These are phyloP conservation scores for Maccullochella peelii DNA, from an alignment of 2,113 vertebrate genomes.

Conservation along the genomic window DNA sequence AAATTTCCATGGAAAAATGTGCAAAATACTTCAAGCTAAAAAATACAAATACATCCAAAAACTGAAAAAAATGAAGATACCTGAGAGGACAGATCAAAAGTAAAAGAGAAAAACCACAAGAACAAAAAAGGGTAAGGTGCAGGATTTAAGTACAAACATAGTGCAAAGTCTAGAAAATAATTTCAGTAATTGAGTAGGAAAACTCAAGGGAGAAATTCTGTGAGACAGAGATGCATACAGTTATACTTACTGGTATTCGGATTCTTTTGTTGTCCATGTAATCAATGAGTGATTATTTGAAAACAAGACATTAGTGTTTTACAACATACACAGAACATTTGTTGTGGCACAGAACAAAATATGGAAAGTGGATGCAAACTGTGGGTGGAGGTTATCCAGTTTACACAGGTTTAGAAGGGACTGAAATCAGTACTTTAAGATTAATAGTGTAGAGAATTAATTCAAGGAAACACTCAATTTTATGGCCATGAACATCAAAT, in stretches of 20 bases:
- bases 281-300: constrained; percentile 87
- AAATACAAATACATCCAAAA: constrained; percentile 67
- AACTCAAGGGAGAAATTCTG: constrained; percentile 75
- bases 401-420: background rate
- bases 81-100: constrained; percentile 52
- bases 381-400: background rate
- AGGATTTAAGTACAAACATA: constrained; percentile 66
- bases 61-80: constrained; percentile 55
- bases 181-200: constrained; percentile 65
- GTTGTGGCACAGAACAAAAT: constrained; percentile 80
- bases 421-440: constrained; percentile 15
- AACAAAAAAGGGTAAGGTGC: constrained; percentile 67
- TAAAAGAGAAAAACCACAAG: constrained; percentile 62
- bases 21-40: constrained; percentile 58
- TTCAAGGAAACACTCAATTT: background rate
- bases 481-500: background rate
- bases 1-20: constrained; percentile 51
- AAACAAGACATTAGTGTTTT: constrained; percentile 89
- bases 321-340: constrained; percentile 85
- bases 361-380: background rate
- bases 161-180: constrained; percentile 67
- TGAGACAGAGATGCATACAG: constrained; percentile 76
- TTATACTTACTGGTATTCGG: constrained; percentile 85
- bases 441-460: background rate
- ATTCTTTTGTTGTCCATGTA: constrained; percentile 87